A percentile compares a stretch with the other conserved stretches of the same genome.
These are phyloP conservation scores for Phylloscopus trochilus DNA, from an alignment of 2,113 vertebrate species.

Conservation along the genomic window DNA sequence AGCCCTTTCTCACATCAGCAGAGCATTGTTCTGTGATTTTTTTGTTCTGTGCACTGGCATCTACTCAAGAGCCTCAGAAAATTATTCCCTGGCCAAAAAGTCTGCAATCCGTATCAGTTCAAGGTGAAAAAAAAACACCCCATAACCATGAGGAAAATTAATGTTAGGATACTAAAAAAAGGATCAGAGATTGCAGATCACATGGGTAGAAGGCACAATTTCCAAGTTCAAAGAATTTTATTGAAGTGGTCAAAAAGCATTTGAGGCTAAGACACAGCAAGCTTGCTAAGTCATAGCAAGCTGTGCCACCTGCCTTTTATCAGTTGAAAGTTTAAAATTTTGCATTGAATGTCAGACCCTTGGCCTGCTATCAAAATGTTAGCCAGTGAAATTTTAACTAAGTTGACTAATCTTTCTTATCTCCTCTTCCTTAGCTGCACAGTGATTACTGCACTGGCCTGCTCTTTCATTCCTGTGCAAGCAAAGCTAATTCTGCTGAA, in stretches of 20 bases:
- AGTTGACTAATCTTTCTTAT: slow-evolving; percentile 38
- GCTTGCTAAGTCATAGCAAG: background rate
- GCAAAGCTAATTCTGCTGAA: background rate
- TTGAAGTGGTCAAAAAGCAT: background rate
- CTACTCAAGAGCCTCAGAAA: background rate
- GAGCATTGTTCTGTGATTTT: background rate
- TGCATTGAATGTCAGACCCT: slow-evolving; percentile 7
- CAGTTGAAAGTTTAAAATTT: slow-evolving; percentile 40
- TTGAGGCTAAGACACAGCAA: background rate
- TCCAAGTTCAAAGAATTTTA: background rate
- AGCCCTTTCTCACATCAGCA: background rate
- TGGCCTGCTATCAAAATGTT: background rate
- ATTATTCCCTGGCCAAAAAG: background rate
- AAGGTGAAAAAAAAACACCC: fast-evolving
- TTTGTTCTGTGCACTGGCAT: background rate
- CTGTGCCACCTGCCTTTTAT: slow-evolving; percentile 17
- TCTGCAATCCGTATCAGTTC: background rate
- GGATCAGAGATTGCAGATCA: background rate
- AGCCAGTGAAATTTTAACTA: slow-evolving; percentile 56
- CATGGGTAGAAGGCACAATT: background rate
- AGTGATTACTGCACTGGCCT: background rate
- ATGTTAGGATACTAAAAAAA: background rate
- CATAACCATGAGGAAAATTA: background rate
- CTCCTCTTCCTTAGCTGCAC: background rate
- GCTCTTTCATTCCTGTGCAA: background rate